Conservation (phyloP, 1,140 invertebrate genomes). For the Brachionus angularis region DNA sequence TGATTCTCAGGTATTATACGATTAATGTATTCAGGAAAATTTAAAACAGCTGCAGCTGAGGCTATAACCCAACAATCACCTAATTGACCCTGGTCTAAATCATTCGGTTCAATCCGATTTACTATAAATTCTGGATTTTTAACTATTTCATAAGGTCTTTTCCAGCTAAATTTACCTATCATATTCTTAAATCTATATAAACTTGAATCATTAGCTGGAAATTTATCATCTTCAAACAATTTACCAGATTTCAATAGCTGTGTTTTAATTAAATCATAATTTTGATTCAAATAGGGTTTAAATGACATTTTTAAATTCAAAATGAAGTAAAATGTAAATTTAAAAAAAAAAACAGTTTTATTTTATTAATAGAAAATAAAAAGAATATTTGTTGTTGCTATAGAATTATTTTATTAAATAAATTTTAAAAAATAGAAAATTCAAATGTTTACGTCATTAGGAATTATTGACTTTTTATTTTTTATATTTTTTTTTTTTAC, state of each 20-base stretch:
- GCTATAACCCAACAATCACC: constrained; percentile 44
- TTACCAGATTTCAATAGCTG: constrained; percentile 16
- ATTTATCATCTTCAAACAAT: constrained; percentile 43
- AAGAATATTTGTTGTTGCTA: too few relatives aligned
- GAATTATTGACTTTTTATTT: not conserved
- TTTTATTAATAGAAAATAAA: too few relatives aligned
- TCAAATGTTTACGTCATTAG: too few relatives aligned
- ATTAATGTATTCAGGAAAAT: constrained; percentile 11
- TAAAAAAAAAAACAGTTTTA: too few relatives aligned
- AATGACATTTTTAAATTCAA: not conserved
- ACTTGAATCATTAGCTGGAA: constrained; percentile 40
- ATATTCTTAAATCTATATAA: constrained; percentile 6
- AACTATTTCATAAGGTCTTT: constrained; percentile 20
- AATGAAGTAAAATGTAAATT: too few relatives aligned
- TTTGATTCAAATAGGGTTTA: constrained; percentile 24
- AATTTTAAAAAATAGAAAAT: too few relatives aligned
- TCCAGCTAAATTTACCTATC: constrained; percentile 3
- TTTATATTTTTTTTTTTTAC: too few relatives aligned
- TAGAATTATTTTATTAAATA: not conserved
- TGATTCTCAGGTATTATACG: constrained; percentile 30
- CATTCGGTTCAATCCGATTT: constrained; percentile 19
- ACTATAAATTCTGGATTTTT: constrained; percentile 38
- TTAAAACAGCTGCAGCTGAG: not conserved
- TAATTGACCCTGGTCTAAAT: constrained; percentile 33
- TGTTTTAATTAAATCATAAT: constrained; percentile 26